phyloP scores from a whole-genome alignment of 2,888 invertebrate genomes.

The Aricia artaxerxes region DNA sequence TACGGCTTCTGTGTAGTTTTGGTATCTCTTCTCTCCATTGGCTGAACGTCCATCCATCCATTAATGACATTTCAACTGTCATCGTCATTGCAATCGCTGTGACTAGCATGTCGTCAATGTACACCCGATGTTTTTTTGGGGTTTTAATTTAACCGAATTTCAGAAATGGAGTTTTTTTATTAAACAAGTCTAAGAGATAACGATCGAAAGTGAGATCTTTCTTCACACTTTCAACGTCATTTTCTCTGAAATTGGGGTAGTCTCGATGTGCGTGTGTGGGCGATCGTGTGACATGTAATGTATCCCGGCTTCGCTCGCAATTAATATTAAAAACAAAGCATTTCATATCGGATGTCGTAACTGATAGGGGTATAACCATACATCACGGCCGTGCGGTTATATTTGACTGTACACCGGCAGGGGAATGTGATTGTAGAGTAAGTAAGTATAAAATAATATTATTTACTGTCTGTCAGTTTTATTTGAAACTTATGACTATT shows the following conservation, averaged over 20 bases:
- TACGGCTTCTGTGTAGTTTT: too few species aligned
- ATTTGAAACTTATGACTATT: too few species aligned
- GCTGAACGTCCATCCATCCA: too few species aligned
- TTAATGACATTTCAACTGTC: too few species aligned
- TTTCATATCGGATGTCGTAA: constrained; percentile 39
- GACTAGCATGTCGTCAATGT: too few species aligned
- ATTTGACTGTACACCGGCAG: constrained; percentile 36
- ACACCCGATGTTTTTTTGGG: too few species aligned
- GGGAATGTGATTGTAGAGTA: constrained; percentile 6
- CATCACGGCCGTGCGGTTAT: constrained; percentile 38
- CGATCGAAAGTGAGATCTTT: background rate
- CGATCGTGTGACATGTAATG: constrained; percentile 32
- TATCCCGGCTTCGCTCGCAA: constrained; percentile 35
- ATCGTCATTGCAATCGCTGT: too few species aligned
- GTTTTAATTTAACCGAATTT: too few species aligned
- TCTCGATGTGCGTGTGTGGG: constrained; percentile 30
- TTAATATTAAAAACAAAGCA: constrained; percentile 43
- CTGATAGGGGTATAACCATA: constrained; percentile 37
- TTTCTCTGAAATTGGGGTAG: constrained; percentile 1
- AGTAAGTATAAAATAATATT: background rate
- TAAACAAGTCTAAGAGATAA: background rate
- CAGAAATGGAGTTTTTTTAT: too few species aligned
- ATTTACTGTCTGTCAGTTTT: background rate
- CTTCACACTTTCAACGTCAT: background rate
- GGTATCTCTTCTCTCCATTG: too few species aligned